phyloP scores from a whole-genome alignment of 2,797 vertebrate genomes.

The Simalia tracyae region DNA sequence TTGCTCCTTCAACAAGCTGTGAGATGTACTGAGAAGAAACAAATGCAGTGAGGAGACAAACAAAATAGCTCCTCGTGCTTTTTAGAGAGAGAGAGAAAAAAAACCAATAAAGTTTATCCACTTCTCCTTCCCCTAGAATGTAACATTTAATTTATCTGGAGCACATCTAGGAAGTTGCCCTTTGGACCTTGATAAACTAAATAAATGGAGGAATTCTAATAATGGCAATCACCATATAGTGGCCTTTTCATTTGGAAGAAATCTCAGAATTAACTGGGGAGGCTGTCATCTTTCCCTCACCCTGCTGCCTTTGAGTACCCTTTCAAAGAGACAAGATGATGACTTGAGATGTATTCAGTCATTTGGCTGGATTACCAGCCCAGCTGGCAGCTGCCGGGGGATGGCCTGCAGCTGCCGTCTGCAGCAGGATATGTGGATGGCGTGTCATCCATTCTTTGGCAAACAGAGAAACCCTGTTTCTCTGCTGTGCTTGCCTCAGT shows the following conservation, averaged over 20 bases:
- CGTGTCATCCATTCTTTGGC: background rate
- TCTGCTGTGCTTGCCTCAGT: fast-evolving
- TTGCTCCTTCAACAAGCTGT: background rate
- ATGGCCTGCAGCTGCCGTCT: background rate
- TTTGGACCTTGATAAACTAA: background rate
- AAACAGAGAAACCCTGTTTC: background rate
- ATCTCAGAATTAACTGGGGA: background rate
- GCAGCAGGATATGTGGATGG: fast-evolving
- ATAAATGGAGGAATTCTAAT: background rate
- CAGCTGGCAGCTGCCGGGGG: background rate
- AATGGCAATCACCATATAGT: background rate
- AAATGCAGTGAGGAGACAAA: background rate
- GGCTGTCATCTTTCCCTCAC: background rate
- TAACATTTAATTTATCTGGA: background rate
- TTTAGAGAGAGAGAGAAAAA: background rate
- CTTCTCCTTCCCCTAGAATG: background rate
- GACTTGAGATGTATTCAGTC: background rate
- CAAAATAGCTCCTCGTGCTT: background rate
- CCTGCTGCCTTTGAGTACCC: background rate
- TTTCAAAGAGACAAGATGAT: fast-evolving
- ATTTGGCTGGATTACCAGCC: background rate
- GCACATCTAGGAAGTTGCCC: background rate
- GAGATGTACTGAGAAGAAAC: background rate
- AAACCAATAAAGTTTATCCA: background rate
- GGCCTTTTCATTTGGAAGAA: background rate